Conservation (phyloP, 1,140 invertebrate genomes). For the Heliconius eleuchia region DNA sequence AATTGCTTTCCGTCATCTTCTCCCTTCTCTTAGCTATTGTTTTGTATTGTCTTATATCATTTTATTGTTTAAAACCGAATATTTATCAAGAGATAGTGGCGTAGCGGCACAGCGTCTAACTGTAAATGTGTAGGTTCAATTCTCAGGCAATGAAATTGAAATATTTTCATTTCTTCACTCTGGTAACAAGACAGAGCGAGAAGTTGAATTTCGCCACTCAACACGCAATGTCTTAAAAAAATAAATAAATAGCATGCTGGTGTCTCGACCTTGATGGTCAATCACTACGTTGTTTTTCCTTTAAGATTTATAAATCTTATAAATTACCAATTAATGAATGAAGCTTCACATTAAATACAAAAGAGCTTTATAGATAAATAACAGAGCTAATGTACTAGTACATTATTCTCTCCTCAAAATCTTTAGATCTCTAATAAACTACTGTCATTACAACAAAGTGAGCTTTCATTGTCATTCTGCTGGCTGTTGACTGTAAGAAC, state of each 20-base stretch:
- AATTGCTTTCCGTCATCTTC: background rate
- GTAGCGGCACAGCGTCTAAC: no score
- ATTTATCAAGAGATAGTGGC: no score
- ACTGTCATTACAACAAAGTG: slow-evolving; percentile 2
- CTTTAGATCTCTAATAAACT: background rate
- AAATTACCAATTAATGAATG: background rate
- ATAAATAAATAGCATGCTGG: no score
- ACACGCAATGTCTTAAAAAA: no score
- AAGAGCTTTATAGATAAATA: background rate
- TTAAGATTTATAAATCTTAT: background rate
- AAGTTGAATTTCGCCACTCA: no score
- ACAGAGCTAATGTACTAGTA: background rate
- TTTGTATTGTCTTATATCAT: background rate
- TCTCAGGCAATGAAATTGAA: no score
- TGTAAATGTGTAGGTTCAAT: no score
- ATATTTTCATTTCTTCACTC: no score
- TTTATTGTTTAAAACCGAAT: background rate
- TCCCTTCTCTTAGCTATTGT: background rate
- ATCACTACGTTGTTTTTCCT: background rate
- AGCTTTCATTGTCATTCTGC: slow-evolving; percentile 4
- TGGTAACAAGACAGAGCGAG: no score
- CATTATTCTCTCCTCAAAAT: background rate
- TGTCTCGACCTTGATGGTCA: background rate
- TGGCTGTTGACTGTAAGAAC: background rate
- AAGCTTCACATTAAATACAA: background rate